Evolutionary conservation across 2,113 vertebrate genomes (phyloP).

Genomic region (Alectura lathami): DNA sequence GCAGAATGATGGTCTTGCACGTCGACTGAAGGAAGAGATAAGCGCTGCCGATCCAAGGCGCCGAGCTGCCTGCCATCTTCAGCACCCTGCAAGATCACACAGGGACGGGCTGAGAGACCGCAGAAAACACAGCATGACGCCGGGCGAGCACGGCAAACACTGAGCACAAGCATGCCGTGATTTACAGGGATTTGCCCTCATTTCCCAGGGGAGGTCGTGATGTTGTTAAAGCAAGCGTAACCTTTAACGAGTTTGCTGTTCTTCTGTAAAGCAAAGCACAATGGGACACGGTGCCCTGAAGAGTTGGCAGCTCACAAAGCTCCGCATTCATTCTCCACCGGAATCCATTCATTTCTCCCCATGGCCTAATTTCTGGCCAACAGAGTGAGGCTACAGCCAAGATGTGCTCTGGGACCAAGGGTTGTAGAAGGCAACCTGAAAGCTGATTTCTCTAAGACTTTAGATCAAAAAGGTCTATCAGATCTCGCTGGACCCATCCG

Average conservation of each 20-base stretch:
- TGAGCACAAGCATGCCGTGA: background rate
- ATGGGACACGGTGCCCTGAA: background rate
- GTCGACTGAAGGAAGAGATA: conserved; percentile 89
- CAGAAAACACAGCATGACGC: background rate
- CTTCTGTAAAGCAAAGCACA: background rate
- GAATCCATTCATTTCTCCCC: background rate
- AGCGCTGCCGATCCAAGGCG: conserved; percentile 86
- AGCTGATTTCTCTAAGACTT: background rate
- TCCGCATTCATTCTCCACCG: background rate
- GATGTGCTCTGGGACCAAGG: background rate
- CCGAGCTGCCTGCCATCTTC: conserved; percentile 71
- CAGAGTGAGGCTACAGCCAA: background rate
- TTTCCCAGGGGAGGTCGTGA: background rate
- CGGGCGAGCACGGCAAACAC: background rate
- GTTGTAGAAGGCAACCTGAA: background rate
- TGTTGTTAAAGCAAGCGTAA: background rate
- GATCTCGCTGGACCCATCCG: background rate
- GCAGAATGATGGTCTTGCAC: conserved; percentile 77
- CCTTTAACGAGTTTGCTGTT: background rate
- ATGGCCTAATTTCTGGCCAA: background rate
- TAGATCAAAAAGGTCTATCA: background rate
- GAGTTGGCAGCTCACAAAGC: background rate
- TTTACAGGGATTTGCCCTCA: background rate
- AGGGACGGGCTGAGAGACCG: background rate
- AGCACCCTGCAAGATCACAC: conserved; percentile 67